Base-by-base conservation (phyloP, 64 coral and sea anemone genomes). In the Pocillopora damicornis region DNA sequence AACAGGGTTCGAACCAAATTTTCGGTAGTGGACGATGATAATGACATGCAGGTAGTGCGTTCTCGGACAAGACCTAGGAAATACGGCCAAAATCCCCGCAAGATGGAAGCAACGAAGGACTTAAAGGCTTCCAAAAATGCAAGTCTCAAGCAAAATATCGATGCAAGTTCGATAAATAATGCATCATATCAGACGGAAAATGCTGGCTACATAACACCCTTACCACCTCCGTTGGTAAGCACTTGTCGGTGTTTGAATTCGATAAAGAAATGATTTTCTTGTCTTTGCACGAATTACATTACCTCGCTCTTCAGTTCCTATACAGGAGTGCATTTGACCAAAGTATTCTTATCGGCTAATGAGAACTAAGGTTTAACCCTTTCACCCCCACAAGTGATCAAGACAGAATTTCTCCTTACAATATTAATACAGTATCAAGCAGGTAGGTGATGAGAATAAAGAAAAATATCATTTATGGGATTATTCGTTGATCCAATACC, bases 1-100 rank as follows among this genome's bases (percentile, higher is more conserved):
- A 75, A 37, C 30, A 98, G 95, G 86, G 92, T 98, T 17, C 85
- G 95, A 42, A 98, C 95, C n/a, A 98, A 98, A 37, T 98, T 87
- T 76, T 86, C 84, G 13, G 86, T 98, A 4, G 86, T 98, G 14
- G 92, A 98, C 63, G 74, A 89, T 42, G 92, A 91, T 8, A 22
- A n/a, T 34, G 93, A 79, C 36, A 26, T 7, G 23, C 60, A 76
- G 20, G 23, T 25, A 58, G 23, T 64, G n/a, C 58, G 57, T 37
- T 25, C 58, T 18, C 73, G 72, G 9, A 42, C 74, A 59, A 75
- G 69, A 88, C 22, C 72, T 1, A 88, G 20, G 65, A 88, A 61
- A 65, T 35, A 51, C 58, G 75, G 60, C 35, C 59, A 8, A 9
- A 76, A 7, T 12, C 18, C 75, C 20, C 61, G 72, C 51, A 72